Evolutionary conservation across 2,113 vertebrate genomes (phyloP).

Genomic region (Aramus guarauna): DNA sequence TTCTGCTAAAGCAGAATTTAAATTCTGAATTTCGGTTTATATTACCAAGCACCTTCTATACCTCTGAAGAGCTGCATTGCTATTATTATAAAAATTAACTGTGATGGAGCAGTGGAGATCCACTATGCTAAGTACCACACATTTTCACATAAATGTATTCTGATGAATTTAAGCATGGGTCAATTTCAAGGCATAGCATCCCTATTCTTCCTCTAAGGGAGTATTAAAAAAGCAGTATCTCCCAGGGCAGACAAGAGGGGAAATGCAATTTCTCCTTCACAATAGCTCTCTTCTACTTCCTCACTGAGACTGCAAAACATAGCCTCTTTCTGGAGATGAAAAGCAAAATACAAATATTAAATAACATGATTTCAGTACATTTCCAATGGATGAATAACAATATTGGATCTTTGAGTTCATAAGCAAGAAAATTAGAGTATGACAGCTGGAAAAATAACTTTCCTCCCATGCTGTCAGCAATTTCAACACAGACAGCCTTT

Average conservation of each 20-base stretch:
- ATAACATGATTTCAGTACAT: neutral
- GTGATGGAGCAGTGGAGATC: neutral
- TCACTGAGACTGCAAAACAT: neutral
- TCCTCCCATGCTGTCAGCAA: neutral
- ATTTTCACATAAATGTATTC: neutral
- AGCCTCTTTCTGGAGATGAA: neutral
- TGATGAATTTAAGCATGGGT: neutral
- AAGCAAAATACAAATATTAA: neutral
- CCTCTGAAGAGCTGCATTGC: neutral
- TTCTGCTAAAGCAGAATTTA: neutral
- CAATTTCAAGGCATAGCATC: neutral
- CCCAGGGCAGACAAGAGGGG: neutral
- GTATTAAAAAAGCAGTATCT: neutral
- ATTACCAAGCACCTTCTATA: neutral
- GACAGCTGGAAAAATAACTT: neutral
- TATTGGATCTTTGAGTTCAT: neutral
- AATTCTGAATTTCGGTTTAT: neutral
- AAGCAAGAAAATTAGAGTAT: neutral
- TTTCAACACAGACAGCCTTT: neutral
- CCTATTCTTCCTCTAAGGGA: neutral
- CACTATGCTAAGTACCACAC: neutral
- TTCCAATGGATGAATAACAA: neutral
- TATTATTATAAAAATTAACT: neutral
- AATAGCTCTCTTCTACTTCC: neutral
- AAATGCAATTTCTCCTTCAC: neutral